Evolutionary conservation across 2,113 vertebrate genomes (phyloP).

Genomic region (Oncorhynchus clarkii): DNA sequence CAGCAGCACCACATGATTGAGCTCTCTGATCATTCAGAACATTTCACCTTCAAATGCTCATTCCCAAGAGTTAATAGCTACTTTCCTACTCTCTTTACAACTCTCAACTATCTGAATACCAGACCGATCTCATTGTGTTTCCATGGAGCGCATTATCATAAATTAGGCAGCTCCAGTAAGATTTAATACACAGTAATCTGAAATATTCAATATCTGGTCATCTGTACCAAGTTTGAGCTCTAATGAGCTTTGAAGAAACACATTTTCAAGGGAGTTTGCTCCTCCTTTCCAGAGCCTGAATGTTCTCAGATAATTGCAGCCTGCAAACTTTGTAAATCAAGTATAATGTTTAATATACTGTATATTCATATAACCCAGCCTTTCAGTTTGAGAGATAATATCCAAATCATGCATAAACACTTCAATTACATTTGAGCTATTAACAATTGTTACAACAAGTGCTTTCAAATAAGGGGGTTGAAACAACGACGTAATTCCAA

Average conservation of each 20-base stretch:
- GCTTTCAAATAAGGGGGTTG: constrained; percentile 16
- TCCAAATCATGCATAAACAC: constrained; percentile 48
- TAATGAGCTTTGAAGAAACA: background rate
- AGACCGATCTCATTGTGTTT: no score
- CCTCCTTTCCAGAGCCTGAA: background rate
- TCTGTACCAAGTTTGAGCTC: background rate
- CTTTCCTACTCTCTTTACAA: no score
- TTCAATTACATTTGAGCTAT: constrained; percentile 58
- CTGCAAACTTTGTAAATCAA: constrained; percentile 9
- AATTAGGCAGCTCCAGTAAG: no score
- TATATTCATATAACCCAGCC: constrained; percentile 50
- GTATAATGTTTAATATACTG: constrained; percentile 1
- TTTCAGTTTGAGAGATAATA: constrained; percentile 59
- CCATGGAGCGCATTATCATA: no score
- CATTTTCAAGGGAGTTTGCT: background rate
- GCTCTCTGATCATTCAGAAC: no score
- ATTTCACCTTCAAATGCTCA: no score
- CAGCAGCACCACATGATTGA: background rate
- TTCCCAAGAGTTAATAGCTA: no score
- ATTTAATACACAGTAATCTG: no score
- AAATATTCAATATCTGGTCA: background rate
- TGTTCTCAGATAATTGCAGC: constrained; percentile 24
- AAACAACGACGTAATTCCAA: constrained; percentile 36
- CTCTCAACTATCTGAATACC: no score
- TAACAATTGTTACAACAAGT: constrained; percentile 19